Base-by-base conservation (phyloP, 2,113 vertebrate genomes). In the Arothron firmamentum region DNA sequence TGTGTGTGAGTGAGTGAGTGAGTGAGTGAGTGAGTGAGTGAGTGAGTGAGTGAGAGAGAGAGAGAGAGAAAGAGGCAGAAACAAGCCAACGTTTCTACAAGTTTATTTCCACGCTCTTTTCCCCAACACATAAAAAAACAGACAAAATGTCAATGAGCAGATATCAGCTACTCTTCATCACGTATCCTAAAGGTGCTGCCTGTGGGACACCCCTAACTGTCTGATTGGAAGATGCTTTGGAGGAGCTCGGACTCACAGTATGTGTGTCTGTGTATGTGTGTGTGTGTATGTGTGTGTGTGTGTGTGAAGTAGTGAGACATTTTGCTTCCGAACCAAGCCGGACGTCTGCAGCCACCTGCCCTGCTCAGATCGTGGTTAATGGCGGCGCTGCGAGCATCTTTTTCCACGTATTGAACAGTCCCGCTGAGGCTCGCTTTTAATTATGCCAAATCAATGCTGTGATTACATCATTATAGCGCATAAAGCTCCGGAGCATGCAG, bases 381-480 rank as follows among this genome's bases (percentile, higher is more conserved):
- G 65, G 67, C 78, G 72, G 56, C 14, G 12, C 59, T 62, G 76
- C 63, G 61, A 65, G 75, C 72, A 67, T 80, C 45, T 77, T 86
- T 85, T 85, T 85, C 80, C 78, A 82, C 54, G 72, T 87, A 87
- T 88, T 88, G 86, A 88, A 75, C 86, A 70, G 71, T 70, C 63
- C 65, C 76, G 70, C 61, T 46, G 59, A 83, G 81, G 62, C 63
- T 63, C 67, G 28, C 80, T 83, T 82, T 74, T 89, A 80, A 89
- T 89, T 87, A 87, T 59, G 18, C 50, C 72, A 38, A 74, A 88
- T 89, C 86, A 75, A 88, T 89, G 79, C 53, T 46, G 64, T n/a
- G 58, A 65, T 38, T 31, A 59, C 49, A 11, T 79, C 70, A 77
- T 81, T 74, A 81, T 77, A 72, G 63, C 70, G 73, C 52, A 66